A percentile compares a stretch with the other conserved stretches of the same genome.
These are phyloP conservation scores for Ectemnius continuus DNA, from an alignment of 2,888 invertebrate genomes.

Conservation along the genomic window DNA sequence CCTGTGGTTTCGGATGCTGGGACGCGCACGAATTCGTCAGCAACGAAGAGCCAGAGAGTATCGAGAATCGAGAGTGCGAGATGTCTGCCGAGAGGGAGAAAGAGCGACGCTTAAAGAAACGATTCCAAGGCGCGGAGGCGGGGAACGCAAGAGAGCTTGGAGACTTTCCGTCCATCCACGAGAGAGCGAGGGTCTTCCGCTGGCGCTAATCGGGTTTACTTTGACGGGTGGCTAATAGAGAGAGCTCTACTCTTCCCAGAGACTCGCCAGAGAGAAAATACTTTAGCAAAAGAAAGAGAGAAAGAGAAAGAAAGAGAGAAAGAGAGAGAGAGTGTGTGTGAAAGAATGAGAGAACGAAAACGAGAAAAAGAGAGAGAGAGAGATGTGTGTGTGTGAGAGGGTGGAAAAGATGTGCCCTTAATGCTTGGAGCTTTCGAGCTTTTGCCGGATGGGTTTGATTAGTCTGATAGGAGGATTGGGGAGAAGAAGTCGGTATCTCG, in stretches of 20 bases:
- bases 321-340: not conserved
- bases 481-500: not conserved
- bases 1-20: not conserved
- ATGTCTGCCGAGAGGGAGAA: not conserved
- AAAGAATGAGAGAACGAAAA: not conserved
- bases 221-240: not conserved
- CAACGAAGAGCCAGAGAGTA: not conserved
- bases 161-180: slow-evolving; percentile 56
- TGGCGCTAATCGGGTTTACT: slow-evolving; percentile 19
- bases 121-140: not conserved
- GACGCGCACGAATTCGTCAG: not conserved
- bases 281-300: not conserved
- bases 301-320: not conserved
- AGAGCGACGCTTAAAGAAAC: not conserved
- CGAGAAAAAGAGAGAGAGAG: not conserved
- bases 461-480: slow-evolving; percentile 1
- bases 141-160: slow-evolving; percentile 31
- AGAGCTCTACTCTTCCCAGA: not conserved
- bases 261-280: not conserved
- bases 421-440: not conserved
- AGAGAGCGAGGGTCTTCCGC: slow-evolving; percentile 26
- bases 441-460: not conserved
- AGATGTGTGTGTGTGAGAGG: not conserved
- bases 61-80: not conserved
- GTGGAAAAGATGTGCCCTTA: not conserved